Conservation (phyloP, 2,888 invertebrate genomes). For the Drosophila yooni region DNA sequence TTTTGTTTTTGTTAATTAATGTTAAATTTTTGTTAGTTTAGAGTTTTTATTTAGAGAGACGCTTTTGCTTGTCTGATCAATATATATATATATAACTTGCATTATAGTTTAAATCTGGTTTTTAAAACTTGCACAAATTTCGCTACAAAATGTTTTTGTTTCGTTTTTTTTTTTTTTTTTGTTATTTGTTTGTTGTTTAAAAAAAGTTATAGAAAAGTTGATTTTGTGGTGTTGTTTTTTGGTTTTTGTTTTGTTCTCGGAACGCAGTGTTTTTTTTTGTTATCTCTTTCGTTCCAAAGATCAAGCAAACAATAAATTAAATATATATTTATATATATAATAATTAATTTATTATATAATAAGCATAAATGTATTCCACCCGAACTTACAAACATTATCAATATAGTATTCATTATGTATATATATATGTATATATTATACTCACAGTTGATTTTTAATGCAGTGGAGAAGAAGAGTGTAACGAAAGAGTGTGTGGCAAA, state of each 20-base stretch:
- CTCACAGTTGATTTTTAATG: constrained; percentile 75
- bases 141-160: constrained; percentile 67
- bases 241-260: constrained; percentile 43
- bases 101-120: constrained; percentile 52
- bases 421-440: constrained; percentile 57
- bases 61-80: constrained; percentile 29
- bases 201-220: constrained; percentile 82
- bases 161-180: not conserved
- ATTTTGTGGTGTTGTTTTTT: constrained; percentile 61
- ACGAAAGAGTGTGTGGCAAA: constrained; percentile 43
- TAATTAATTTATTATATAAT: constrained; percentile 39
- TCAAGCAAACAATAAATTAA: constrained; percentile 66
- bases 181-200: constrained; percentile 54
- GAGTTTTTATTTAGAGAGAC: constrained; percentile 76
- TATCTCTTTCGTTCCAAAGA: constrained; percentile 56
- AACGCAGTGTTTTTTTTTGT: constrained; percentile 19
- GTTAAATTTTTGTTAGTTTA: constrained; percentile 76
- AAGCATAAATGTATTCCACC: constrained; percentile 32
- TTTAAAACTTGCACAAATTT: constrained; percentile 80
- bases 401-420: constrained; percentile 46
- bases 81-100: constrained; percentile 52
- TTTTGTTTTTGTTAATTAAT: constrained; percentile 55
- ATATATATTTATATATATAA: constrained; percentile 40
- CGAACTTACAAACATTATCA: constrained; percentile 44
- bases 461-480: constrained; percentile 75